phyloP scores from a whole-genome alignment of 2,888 invertebrate species.

The Ametastegia equiseti region DNA sequence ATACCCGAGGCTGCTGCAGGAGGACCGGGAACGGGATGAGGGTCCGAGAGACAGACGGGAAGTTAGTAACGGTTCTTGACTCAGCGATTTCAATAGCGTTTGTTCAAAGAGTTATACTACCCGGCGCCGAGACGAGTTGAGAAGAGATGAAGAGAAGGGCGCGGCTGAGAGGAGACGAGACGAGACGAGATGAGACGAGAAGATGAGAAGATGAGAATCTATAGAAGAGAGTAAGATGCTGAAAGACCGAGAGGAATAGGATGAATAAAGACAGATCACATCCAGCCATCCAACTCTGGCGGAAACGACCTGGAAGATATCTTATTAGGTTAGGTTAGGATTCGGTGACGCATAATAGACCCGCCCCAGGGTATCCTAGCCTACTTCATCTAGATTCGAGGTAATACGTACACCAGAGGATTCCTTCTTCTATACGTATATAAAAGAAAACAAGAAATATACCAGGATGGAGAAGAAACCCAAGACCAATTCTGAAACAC shows the following conservation, averaged over 20 bases:
- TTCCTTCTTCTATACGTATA: neutral
- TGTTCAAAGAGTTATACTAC: constrained; percentile 31
- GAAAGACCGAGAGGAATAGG: neutral
- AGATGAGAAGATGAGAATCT: neutral
- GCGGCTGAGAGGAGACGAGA: neutral
- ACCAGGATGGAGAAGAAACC: no score
- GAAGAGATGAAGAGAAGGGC: neutral
- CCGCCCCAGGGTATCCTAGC: neutral
- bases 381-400: constrained; percentile 1
- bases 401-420: neutral
- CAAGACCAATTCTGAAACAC: neutral
- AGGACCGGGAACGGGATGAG: neutral
- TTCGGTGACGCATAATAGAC: constrained; percentile 36
- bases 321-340: constrained; percentile 43
- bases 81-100: constrained; percentile 45
- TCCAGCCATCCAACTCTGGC: neutral
- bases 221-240: neutral
- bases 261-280: neutral
- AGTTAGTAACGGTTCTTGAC: constrained; percentile 46
- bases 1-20: neutral
- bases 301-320: constrained; percentile 9
- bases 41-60: constrained; percentile 40
- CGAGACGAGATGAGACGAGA: neutral
- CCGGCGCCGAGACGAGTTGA: constrained; percentile 6
- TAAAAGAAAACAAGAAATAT: no score